phyloP scores from a whole-genome alignment of 2,797 vertebrate genomes.

The Periophthalmus magnuspinnatus region DNA sequence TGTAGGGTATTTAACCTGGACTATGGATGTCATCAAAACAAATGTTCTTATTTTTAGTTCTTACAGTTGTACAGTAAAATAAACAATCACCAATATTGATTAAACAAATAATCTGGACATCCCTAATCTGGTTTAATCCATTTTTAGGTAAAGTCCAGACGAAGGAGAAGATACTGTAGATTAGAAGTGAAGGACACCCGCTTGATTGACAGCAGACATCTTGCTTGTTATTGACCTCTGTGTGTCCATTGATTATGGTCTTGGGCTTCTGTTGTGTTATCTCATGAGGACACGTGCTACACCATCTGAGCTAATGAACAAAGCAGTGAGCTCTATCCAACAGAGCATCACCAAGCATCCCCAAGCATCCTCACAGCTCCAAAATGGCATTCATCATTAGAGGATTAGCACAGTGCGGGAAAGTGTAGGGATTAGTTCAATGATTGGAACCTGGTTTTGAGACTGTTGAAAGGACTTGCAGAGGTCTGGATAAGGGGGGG shows the following conservation, averaged over 20 bases:
- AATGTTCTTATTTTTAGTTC: background rate
- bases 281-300: conserved; percentile 48
- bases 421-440: conserved; percentile 58
- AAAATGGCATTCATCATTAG: conserved; percentile 57
- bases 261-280: conserved; percentile 55
- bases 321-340: conserved; percentile 20
- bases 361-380: conserved; percentile 30
- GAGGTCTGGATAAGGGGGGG: conserved; percentile 46
- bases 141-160: conserved; percentile 16
- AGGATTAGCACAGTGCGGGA: conserved; percentile 53
- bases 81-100: background rate
- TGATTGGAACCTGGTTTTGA: conserved; percentile 57
- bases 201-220: conserved; percentile 58
- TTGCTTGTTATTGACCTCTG: conserved; percentile 42
- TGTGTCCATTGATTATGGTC: conserved; percentile 50
- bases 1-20: too few relatives aligned
- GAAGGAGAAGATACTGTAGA: conserved; percentile 44
- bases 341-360: conserved; percentile 29
- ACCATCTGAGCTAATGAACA: conserved; percentile 34
- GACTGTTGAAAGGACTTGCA: conserved; percentile 26
- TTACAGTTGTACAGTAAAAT: background rate
- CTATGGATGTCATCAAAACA: too few relatives aligned
- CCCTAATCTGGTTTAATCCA: conserved; percentile 28
- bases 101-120: background rate
- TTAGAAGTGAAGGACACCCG: conserved; percentile 24